phyloP scores from a whole-genome alignment of 2,797 vertebrate genomes.

The Diglossa cyanea region DNA sequence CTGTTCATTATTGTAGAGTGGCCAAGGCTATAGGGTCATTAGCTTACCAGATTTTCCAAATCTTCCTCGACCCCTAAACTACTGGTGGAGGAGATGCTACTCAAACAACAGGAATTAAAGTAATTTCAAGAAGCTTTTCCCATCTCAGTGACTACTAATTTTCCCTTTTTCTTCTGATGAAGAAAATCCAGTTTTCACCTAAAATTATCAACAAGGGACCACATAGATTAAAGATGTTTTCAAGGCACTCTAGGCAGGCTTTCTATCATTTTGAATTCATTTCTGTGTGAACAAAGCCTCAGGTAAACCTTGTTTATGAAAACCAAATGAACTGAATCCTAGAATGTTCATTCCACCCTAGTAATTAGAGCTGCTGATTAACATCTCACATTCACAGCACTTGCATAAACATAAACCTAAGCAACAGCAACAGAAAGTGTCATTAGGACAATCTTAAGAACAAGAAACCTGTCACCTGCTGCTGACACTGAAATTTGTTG shows the following conservation, averaged over 20 bases:
- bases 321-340: slow-evolving; percentile 51
- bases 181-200: neutral
- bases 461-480: slow-evolving; percentile 65
- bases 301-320: slow-evolving; percentile 61
- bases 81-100: neutral
- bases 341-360: slow-evolving; percentile 60
- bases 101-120: neutral
- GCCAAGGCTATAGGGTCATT: neutral
- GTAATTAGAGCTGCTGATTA: slow-evolving; percentile 67
- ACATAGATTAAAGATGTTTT: neutral
- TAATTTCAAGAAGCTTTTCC: neutral
- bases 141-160: neutral
- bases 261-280: neutral
- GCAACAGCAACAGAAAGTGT: slow-evolving; percentile 58
- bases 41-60: neutral
- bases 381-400: slow-evolving; percentile 60
- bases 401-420: slow-evolving; percentile 67
- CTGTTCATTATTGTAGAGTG: neutral
- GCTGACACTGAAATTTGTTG: slow-evolving; percentile 51
- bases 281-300: slow-evolving; percentile 41
- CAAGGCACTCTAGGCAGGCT: neutral
- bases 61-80: neutral
- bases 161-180: neutral
- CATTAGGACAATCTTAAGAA: slow-evolving; percentile 66
- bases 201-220: neutral